phyloP scores from a whole-genome alignment of 2,888 invertebrate species.

The Adela reaumurella region DNA sequence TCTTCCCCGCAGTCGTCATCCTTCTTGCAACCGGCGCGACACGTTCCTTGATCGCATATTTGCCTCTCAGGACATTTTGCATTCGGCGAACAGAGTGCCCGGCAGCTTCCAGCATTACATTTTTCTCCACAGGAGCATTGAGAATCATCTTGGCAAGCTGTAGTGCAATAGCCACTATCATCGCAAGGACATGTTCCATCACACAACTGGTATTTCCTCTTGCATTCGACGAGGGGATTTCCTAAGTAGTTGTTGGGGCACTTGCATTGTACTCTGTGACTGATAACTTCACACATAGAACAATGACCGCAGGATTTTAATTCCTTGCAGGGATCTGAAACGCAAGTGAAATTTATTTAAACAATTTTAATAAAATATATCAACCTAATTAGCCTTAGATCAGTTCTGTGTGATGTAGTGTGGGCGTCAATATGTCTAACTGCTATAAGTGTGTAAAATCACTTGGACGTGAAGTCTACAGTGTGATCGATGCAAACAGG shows the following conservation, averaged over 20 bases:
- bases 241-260: constrained; percentile 79
- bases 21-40: constrained; percentile 74
- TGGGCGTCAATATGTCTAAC: too few relatives aligned
- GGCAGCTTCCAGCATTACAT: constrained; percentile 70
- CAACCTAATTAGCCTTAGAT: too few relatives aligned
- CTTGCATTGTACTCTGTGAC: constrained; percentile 82
- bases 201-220: constrained; percentile 67
- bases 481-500: too few relatives aligned
- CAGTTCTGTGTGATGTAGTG: too few relatives aligned
- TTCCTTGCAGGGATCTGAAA: constrained; percentile 73
- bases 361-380: too few relatives aligned
- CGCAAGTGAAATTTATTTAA: constrained; percentile 6
- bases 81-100: constrained; percentile 65
- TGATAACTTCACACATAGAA: constrained; percentile 76
- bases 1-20: constrained; percentile 77
- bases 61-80: constrained; percentile 74
- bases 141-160: constrained; percentile 59
- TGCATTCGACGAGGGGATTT: constrained; percentile 76
- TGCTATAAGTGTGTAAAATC: too few relatives aligned
- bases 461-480: too few relatives aligned
- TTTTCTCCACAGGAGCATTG: constrained; percentile 82
- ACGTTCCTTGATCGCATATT: constrained; percentile 68
- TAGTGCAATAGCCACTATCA: constrained; percentile 74
- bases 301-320: constrained; percentile 76
- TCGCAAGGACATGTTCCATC: constrained; percentile 78